phyloP scores from a whole-genome alignment of 2,888 invertebrate species.

The Calliphora vomitoria region DNA sequence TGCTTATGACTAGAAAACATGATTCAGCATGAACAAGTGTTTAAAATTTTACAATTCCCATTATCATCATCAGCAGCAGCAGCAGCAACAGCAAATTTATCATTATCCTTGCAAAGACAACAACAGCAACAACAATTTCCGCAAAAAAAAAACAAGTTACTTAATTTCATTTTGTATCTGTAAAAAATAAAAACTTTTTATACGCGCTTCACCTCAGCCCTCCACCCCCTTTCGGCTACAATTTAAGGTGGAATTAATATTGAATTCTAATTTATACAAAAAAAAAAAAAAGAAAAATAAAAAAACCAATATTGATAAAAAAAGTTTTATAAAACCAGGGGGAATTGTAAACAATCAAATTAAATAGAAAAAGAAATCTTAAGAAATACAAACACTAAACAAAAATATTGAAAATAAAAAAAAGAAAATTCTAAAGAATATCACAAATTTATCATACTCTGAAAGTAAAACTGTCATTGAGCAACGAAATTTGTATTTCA shows the following conservation, averaged over 20 bases:
- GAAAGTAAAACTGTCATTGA: neutral
- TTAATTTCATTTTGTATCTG: constrained; percentile 2
- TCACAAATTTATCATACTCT: neutral
- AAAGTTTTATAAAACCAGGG: neutral
- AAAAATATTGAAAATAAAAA: constrained; percentile 77
- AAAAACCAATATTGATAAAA: neutral
- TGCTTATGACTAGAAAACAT: constrained; percentile 14
- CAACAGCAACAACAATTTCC: constrained; percentile 54
- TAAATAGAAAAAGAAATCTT: constrained; percentile 51
- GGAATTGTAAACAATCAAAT: constrained; percentile 7
- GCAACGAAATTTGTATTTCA: neutral
- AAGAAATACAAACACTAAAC: constrained; percentile 31
- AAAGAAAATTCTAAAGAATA: constrained; percentile 79
- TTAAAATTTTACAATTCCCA: constrained; percentile 30
- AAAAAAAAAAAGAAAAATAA: constrained; percentile 4
- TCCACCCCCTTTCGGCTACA: neutral
- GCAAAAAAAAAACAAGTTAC: constrained; percentile 24
- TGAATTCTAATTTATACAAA: constrained; percentile 20
- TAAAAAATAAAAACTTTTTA: constrained; percentile 37
- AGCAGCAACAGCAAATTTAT: constrained; percentile 3
- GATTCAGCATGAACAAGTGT: constrained; percentile 56
- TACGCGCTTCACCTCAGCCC: neutral
- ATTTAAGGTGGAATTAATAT: constrained; percentile 10
- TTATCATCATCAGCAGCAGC: constrained; percentile 15
- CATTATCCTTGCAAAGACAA: constrained; percentile 39